These are phyloP conservation scores for Poecile atricapillus DNA, from an alignment of 2,113 vertebrate species.

Conservation along the genomic window DNA sequence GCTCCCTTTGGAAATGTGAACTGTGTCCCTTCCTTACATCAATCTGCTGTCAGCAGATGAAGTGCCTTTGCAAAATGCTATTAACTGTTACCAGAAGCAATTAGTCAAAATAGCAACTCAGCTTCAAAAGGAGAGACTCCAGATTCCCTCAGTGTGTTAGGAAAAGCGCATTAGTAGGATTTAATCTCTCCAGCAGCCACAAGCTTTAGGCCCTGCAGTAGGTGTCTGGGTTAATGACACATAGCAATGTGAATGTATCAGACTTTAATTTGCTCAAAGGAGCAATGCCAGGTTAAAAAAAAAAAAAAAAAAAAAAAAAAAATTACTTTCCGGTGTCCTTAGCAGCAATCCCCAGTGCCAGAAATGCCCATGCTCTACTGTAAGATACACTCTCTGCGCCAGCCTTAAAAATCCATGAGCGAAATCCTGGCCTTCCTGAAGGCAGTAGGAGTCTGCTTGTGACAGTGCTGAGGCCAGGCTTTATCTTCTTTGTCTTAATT, in stretches of 20 bases:
- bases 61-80: constrained; percentile 50
- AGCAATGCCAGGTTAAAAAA: background rate
- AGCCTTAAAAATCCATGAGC: background rate
- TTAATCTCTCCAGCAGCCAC: constrained; percentile 21
- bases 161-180: constrained; percentile 26
- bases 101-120: constrained; percentile 51
- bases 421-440: background rate
- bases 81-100: constrained; percentile 63
- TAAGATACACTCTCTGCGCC: background rate
- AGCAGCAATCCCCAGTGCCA: background rate
- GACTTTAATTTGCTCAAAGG: background rate
- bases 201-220: background rate
- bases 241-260: constrained; percentile 13
- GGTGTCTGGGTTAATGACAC: constrained; percentile 30
- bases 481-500: background rate
- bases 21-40: constrained; percentile 48
- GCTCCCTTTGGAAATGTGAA: constrained; percentile 59
- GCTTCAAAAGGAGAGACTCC: constrained; percentile 20
- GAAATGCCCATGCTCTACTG: background rate
- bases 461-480: background rate
- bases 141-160: background rate
- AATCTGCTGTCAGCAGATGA: constrained; percentile 58
- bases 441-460: background rate
- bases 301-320: background rate
- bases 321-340: background rate